These are phyloP conservation scores for Ciconia boyciana DNA, from an alignment of 2,113 vertebrate species.

Conservation along the genomic window DNA sequence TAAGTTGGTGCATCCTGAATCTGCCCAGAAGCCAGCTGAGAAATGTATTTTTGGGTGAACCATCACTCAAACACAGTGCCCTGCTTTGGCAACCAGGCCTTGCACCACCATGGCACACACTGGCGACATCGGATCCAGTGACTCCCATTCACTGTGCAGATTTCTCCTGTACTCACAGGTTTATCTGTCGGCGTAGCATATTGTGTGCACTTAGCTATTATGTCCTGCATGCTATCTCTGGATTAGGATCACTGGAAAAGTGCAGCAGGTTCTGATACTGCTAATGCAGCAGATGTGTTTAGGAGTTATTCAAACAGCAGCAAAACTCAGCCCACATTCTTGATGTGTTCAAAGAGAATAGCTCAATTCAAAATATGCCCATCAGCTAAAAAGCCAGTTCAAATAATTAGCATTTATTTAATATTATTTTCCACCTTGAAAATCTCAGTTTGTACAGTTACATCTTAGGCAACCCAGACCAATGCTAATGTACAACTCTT, in stretches of 20 bases:
- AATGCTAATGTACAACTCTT: background rate
- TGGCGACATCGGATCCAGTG: accelerated
- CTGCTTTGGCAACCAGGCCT: background rate
- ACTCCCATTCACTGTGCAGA: background rate
- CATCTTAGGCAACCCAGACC: background rate
- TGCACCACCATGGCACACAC: no score
- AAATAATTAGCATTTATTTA: background rate
- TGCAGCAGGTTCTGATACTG: background rate
- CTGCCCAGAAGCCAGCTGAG: background rate
- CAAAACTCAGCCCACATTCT: background rate
- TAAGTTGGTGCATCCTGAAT: background rate
- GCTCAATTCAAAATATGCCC: background rate
- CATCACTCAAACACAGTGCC: background rate
- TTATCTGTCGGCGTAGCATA: accelerated
- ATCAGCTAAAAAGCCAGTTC: background rate
- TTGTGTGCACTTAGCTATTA: background rate
- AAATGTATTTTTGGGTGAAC: background rate
- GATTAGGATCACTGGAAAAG: background rate
- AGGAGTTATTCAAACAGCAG: background rate
- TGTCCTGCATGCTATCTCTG: background rate
- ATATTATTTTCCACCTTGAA: constrained; percentile 33
- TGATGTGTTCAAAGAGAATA: background rate
- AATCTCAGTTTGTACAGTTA: background rate
- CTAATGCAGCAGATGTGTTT: background rate
- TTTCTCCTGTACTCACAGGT: background rate